Base-by-base conservation (phyloP, 2,888 invertebrate species). In the Elegia similella region DNA sequence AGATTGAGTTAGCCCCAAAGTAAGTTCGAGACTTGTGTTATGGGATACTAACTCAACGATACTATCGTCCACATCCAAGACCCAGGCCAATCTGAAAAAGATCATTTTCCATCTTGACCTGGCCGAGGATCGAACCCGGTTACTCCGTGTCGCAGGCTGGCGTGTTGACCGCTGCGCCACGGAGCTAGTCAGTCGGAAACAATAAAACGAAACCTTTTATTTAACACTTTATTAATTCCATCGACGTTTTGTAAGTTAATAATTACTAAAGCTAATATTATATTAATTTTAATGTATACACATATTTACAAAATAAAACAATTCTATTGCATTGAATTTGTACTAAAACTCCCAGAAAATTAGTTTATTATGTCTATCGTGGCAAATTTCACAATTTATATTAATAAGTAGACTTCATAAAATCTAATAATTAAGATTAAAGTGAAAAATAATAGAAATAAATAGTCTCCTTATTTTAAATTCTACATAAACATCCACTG, bases 271-370 rank as follows among this genome's bases (percentile, higher is more conserved):
- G 62, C 67, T 70, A 73, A 61, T 60, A 73, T 76, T 76, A 79
- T 78, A 78, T 77, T 78, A 78, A 75, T 82, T 73, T 76, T 73
- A 76, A 75, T 82, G 82, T 89, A 88, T 88, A 87, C 88, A 89
- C 88, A 89, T 89, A 89, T 89, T 89, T 89, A 89, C 89, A 89
- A 86, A 64, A 64, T 61, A 56, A 61, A 84, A 82, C 67, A 79
- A 75, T 70, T 73, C 69, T 77, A 84, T 85, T 84, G 76, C 77
- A 73, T 78, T 62, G 60, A 63, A 66, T 67, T 67, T 70, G 68
- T 70, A 67, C 68, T 66, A 66, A 50, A 50, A 50, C 6, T 50
- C 34, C 16, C 16, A 38, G 15, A 50, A 38, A 7, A 50, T 50
- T 50, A 50, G 50, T 50, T 38, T 34, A 50, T 50, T 38, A 50